Percentiles rank a stretch among this genome's conserved stretches.
phyloP scores from a whole-genome alignment of 1,140 invertebrate genomes.

The Oncopodura yosiiana region DNA sequence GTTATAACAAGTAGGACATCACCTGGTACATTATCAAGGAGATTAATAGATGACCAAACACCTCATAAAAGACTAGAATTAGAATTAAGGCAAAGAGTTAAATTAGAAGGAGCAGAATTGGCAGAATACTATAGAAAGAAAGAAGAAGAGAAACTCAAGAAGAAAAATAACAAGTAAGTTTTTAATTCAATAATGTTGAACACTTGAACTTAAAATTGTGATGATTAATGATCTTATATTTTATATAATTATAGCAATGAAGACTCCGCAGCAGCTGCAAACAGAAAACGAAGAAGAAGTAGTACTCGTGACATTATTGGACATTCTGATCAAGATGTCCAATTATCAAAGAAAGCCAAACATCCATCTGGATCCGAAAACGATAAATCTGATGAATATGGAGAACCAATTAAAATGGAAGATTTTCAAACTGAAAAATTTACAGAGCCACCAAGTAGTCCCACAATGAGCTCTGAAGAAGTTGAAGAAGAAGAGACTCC shows the following conservation, averaged over 20 bases:
- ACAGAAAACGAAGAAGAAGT: no score
- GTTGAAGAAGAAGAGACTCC: constrained; percentile 61
- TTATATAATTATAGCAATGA: no score
- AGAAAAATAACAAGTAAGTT: no score
- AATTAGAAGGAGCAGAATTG: constrained; percentile 79
- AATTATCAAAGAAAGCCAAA: no score
- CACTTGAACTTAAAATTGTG: no score
- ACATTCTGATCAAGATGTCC: no score
- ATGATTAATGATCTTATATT: no score
- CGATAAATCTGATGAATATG: constrained; percentile 79
- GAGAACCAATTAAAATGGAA: constrained; percentile 68
- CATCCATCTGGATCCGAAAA: not conserved
- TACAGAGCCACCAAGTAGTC: no score
- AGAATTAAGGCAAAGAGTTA: constrained; percentile 60
- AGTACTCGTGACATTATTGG: no score
- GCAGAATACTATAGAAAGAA: constrained; percentile 64
- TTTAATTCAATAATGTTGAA: no score
- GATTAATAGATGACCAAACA: constrained; percentile 73
- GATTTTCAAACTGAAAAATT: no score
- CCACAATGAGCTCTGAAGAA: constrained; percentile 64
- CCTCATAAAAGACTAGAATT: constrained; percentile 55
- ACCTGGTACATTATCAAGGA: constrained; percentile 71
- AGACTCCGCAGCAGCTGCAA: no score
- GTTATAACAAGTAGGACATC: constrained; percentile 78
- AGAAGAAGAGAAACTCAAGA: constrained; percentile 38